Conservation (phyloP, 2,113 vertebrate genomes). For the Percina caprodes region DNA sequence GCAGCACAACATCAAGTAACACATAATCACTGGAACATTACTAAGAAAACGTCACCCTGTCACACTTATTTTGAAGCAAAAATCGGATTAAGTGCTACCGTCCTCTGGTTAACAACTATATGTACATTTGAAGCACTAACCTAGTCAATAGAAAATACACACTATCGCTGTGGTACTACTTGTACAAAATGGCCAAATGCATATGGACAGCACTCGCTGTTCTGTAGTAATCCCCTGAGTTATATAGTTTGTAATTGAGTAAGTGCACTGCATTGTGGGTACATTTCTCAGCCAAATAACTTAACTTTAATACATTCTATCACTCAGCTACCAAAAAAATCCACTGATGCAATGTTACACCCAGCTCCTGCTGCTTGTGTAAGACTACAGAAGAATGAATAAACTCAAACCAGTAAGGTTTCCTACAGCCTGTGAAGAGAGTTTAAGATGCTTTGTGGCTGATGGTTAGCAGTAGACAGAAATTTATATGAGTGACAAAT, state of each 20-base stretch:
- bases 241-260: conserved; percentile 37
- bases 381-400: background rate
- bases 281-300: conserved; percentile 15
- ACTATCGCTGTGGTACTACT: conserved; percentile 29
- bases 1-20: background rate
- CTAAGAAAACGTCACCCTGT: conserved; percentile 34
- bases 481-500: conserved; percentile 25
- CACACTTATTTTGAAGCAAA: conserved; percentile 12
- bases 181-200: conserved; percentile 63
- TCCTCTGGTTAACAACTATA: background rate
- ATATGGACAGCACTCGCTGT: conserved; percentile 46
- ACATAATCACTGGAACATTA: conserved; percentile 12
- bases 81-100: conserved; percentile 22
- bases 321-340: background rate
- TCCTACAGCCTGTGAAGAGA: background rate
- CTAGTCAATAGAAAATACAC: conserved; percentile 51
- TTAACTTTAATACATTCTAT: conserved; percentile 14
- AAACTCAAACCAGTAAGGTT: background rate
- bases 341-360: conserved; percentile 1
- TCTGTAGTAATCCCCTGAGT: conserved; percentile 73
- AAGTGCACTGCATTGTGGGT: conserved; percentile 54
- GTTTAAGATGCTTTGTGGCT: conserved; percentile 43
- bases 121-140: conserved; percentile 16
- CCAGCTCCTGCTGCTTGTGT: background rate
- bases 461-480: conserved; percentile 54